Evolutionary conservation across 2,797 vertebrate species (phyloP), one percentile per base, ranked within the genome.

Genomic region (Distichodus sexfasciatus): DNA sequence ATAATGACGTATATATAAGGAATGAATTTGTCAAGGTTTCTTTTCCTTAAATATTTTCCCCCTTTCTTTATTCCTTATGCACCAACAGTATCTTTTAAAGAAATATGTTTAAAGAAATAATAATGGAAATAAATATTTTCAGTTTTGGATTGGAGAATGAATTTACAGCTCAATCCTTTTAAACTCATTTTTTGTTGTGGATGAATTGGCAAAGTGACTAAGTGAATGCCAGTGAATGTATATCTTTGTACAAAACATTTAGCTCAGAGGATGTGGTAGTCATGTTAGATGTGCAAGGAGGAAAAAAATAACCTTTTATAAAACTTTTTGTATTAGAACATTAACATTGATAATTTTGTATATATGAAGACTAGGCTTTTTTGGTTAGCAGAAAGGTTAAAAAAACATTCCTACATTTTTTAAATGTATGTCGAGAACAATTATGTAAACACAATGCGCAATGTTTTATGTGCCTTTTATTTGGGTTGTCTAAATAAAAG

Each of bases 401-500:
- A 90, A 91, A 88, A 95, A 96, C 95, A 97, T 98, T 97, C 95
- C 95, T 96, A 95, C 93, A 93, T 94, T 96, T 96, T 94, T 87
- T 83, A 84, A 95, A 95, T 94, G 94, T 97, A 91, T 94, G 94
- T 90, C 92, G 92, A 94, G 89, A 96, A 93, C 94, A 93, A 95
- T 93, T 93, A 94, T 96, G 94, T 95, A 95, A 94, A 96, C 93
- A 94, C 92, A 91, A 71, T 91, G 92, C 90, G 91, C 93, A 92
- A 91, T 95, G 94, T 97, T 95, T 90, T 87, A 88, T 95, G 94
- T 95, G 93, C 94, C 95, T 96, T 97, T 97, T 96, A 95, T 96
- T 96, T 97, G 94, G 94, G 91, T 94, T 95, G 94, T 96, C 94
- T 96, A 93, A 98, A 97, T 97, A 97, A 96, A 97, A 93, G 95